A percentile compares a stretch with the other conserved stretches of the same genome.
Evolutionary conservation across 2,113 vertebrate genomes (phyloP).

Genomic region (zebrafish (Danio rerio)): GRCz12tu NC_133186.1:42648001-42648500

Average conservation of each 20-base stretch:
- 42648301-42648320: constrained; percentile 51
- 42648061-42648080: constrained; percentile 1
- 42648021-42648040: constrained; percentile 4
- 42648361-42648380: constrained; percentile 42
- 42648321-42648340: constrained; percentile 46
- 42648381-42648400: constrained; percentile 16
- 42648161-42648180: neutral
- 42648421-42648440: constrained; percentile 1
- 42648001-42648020: neutral
- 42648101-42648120: neutral
- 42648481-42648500: neutral
- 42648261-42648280: constrained; percentile 46
- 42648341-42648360: constrained; percentile 47
- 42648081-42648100: constrained; percentile 20
- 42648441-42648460: constrained; percentile 16
- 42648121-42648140: neutral
- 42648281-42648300: constrained; percentile 33
- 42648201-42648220: constrained; percentile 41
- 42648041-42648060: constrained; percentile 2
- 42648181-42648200: neutral
- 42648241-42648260: constrained; percentile 28
- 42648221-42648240: constrained; percentile 17
- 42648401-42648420: neutral
- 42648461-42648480: constrained; percentile 24
- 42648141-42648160: neutral